Percentiles rank a stretch among this genome's conserved stretches.
These are phyloP conservation scores for Knipowitschia caucasica DNA, from an alignment of 2,797 vertebrate genomes.

Conservation along the genomic window DNA sequence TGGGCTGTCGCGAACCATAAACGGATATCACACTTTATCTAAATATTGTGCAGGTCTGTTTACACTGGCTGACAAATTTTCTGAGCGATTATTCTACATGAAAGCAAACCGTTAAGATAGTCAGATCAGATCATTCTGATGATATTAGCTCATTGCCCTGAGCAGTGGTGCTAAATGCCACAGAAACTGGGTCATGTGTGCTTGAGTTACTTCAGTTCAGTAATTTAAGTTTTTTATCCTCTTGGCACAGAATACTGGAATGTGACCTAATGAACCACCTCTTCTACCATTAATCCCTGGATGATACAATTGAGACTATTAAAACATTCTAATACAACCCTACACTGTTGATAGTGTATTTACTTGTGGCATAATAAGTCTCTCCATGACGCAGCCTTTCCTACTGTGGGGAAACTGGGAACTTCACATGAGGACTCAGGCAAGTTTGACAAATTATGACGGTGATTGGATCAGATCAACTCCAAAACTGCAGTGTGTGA, in stretches of 20 bases:
- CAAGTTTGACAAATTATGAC: not conserved
- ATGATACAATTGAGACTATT: not conserved
- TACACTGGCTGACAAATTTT: not conserved
- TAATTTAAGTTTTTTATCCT: slow-evolving; percentile 10
- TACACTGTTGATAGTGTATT: not conserved
- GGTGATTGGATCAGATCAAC: not conserved
- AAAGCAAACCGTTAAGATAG: slow-evolving; percentile 4
- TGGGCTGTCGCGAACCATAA: no score
- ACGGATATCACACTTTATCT: no score
- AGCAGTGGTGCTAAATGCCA: slow-evolving; percentile 9
- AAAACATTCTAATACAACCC: not conserved
- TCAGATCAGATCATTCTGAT: not conserved
- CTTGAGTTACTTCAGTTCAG: slow-evolving; percentile 17
- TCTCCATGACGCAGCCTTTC: not conserved
- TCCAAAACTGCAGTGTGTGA: not conserved
- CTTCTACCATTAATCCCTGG: not conserved
- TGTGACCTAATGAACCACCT: not conserved
- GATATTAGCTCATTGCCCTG: slow-evolving; percentile 6
- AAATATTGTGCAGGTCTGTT: no score
- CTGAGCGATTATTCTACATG: not conserved
- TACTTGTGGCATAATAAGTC: not conserved
- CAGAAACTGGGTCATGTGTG: slow-evolving; percentile 3
- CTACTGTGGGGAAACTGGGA: not conserved
- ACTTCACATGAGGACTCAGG: not conserved
- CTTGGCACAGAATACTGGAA: slow-evolving; percentile 1